Conservation (phyloP, 2,113 vertebrate genomes). For the Sinocyclocheilus anshuiensis region DNA sequence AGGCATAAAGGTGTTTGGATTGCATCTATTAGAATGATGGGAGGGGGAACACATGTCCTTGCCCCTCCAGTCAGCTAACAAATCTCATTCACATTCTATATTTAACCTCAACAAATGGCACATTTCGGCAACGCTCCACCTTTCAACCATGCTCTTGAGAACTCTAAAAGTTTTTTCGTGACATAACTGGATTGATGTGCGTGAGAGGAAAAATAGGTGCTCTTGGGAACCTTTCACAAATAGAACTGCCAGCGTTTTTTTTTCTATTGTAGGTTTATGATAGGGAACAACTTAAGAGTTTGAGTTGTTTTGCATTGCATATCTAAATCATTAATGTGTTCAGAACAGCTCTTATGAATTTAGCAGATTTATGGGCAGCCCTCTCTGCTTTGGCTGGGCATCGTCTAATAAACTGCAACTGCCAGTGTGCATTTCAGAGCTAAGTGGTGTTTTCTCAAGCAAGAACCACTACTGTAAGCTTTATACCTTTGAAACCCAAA, state of each 20-base stretch:
- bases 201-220: not conserved
- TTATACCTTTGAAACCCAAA: not conserved
- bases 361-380: not conserved
- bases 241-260: not conserved
- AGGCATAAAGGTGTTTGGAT: slow-evolving; percentile 40
- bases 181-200: slow-evolving; percentile 1
- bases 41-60: slow-evolving; percentile 45
- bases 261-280: not conserved
- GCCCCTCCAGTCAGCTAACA: slow-evolving; percentile 36
- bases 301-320: slow-evolving; percentile 30
- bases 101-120: slow-evolving; percentile 48
- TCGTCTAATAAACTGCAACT: not conserved
- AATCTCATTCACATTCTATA: slow-evolving; percentile 51
- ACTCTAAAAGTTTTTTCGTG: slow-evolving; percentile 13
- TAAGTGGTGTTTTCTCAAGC: not conserved
- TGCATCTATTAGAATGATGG: slow-evolving; percentile 39
- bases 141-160: slow-evolving; percentile 6
- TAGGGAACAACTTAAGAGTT: not conserved
- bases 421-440: not conserved
- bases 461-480: not conserved
- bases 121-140: slow-evolving; percentile 15
- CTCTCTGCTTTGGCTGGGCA: slow-evolving; percentile 1
- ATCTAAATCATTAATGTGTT: slow-evolving; percentile 13
- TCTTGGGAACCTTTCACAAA: slow-evolving; percentile 23
- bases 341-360: slow-evolving; percentile 14